Evolutionary conservation across 2,113 vertebrate species (phyloP).

Genomic region (Aldabrachelys gigantea): DNA sequence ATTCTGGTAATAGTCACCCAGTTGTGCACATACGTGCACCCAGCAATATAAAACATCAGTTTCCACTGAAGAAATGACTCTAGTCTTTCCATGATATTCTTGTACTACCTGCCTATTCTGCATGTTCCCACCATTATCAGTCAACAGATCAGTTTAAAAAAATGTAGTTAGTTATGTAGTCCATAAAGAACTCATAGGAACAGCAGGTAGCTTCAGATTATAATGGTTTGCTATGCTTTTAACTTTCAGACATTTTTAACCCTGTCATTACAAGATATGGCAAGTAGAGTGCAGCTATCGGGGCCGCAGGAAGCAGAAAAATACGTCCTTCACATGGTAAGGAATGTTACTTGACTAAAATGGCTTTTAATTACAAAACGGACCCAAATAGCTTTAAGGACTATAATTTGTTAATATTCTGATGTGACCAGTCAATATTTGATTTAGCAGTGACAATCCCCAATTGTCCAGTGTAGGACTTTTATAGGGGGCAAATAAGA

Average conservation of each 20-base stretch:
- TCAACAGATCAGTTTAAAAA: neutral
- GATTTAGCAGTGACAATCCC: neutral
- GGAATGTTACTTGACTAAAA: conserved; percentile 20
- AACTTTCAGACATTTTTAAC: conserved; percentile 94
- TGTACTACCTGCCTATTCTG: neutral
- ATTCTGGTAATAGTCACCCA: neutral
- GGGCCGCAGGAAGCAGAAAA: conserved; percentile 98
- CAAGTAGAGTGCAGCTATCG: conserved; percentile 96
- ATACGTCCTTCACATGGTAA: conserved; percentile 98
- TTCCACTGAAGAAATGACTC: neutral
- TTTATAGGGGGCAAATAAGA: neutral
- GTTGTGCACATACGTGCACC: neutral
- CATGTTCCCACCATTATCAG: neutral
- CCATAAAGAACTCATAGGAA: neutral
- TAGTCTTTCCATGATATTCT: neutral
- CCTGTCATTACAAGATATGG: conserved; percentile 99
- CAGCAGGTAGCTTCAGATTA: neutral
- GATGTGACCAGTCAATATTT: neutral
- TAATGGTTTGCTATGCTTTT: neutral
- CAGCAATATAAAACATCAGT: neutral
- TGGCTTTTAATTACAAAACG: neutral
- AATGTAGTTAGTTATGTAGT: neutral
- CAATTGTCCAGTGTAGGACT: neutral
- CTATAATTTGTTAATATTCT: neutral
- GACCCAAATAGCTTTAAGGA: neutral